These are phyloP conservation scores for Halcyon malimbica DNA, from an alignment of 2,113 vertebrate species.

Conservation along the genomic window DNA sequence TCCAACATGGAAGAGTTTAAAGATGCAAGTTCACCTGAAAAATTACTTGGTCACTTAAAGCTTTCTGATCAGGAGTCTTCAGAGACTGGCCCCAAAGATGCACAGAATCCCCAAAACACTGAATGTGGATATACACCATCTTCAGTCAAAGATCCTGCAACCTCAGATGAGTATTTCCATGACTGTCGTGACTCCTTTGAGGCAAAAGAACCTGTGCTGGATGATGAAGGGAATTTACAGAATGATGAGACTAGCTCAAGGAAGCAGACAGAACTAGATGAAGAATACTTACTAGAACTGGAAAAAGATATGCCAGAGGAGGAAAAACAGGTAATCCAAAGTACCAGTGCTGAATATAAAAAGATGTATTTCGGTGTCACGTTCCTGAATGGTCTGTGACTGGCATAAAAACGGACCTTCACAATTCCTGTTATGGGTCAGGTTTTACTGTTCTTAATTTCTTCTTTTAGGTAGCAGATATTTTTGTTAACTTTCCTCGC, in stretches of 20 bases:
- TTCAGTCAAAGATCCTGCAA: background rate
- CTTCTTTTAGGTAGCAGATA: background rate
- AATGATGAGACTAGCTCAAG: conserved; percentile 27
- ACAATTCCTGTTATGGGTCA: background rate
- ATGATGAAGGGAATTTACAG: conserved; percentile 33
- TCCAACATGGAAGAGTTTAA: conserved; percentile 67
- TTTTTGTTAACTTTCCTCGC: background rate
- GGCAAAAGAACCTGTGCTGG: conserved; percentile 1
- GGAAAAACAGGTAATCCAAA: conserved; percentile 79
- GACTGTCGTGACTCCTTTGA: conserved; percentile 76
- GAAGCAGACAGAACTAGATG: conserved; percentile 74
- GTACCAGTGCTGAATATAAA: background rate
- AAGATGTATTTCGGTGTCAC: background rate
- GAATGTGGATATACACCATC: background rate
- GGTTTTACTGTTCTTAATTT: background rate
- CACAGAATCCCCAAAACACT: background rate
- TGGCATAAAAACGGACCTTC: background rate
- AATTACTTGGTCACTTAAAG: conserved; percentile 64
- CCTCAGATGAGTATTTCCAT: conserved; percentile 77
- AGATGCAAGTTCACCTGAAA: conserved; percentile 44
- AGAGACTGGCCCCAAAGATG: background rate
- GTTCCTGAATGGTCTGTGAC: background rate
- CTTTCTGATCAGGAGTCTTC: conserved; percentile 54
- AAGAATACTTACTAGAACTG: conserved; percentile 78
- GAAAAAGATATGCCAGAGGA: conserved; percentile 82